A percentile compares a stretch with the other conserved stretches of the same genome.
phyloP scores from a whole-genome alignment of 2,888 invertebrate genomes.

The Watsonalla binaria region DNA sequence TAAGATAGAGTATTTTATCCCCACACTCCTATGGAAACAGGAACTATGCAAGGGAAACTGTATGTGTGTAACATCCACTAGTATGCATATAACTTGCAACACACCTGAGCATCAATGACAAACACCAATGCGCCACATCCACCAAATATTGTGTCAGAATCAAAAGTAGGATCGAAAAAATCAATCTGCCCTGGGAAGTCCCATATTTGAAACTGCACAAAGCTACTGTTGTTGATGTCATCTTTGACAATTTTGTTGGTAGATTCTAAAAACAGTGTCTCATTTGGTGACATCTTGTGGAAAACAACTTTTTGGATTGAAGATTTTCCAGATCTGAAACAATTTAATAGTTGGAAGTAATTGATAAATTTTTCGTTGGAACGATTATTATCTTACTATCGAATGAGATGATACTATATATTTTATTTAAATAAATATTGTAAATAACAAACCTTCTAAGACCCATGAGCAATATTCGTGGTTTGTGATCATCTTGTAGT shows the following conservation, averaged over 20 bases:
- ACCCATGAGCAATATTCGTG: constrained; percentile 96
- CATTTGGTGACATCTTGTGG: constrained; percentile 99
- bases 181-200: constrained; percentile 99
- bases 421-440: neutral
- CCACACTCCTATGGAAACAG: too few species aligned
- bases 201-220: constrained; percentile 99
- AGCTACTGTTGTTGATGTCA: constrained; percentile 96
- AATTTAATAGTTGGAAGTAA: neutral
- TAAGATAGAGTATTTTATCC: too few species aligned
- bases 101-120: constrained; percentile 97
- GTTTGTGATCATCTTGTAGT: constrained; percentile 88
- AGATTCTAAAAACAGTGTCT: constrained; percentile 98
- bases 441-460: constrained; percentile 83
- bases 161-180: constrained; percentile 97
- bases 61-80: neutral
- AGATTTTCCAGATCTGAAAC: constrained; percentile 96
- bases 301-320: constrained; percentile 99
- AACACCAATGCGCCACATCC: constrained; percentile 98
- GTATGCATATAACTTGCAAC: neutral
- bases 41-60: too few species aligned
- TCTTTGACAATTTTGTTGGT: constrained; percentile 99
- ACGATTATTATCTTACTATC: too few species aligned
- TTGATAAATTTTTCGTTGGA: too few species aligned
- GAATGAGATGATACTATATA: too few species aligned
- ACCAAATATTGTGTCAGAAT: constrained; percentile 97